Conservation (phyloP, 2,113 vertebrate species). For the Misgurnus mizolepis region DNA sequence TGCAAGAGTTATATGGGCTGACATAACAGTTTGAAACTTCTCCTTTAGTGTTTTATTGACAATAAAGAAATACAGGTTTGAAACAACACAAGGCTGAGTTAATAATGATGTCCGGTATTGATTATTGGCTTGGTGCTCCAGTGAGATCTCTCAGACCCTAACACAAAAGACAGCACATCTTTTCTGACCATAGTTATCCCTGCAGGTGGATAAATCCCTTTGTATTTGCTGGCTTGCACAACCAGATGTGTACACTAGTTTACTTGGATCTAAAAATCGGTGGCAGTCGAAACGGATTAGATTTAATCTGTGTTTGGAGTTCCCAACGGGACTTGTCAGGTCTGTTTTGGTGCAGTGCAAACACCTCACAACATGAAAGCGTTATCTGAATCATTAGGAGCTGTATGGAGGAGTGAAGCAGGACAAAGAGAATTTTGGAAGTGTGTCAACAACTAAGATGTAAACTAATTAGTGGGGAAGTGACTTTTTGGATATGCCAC, state of each 20-base stretch:
- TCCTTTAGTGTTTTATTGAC: too few species aligned
- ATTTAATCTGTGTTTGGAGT: conserved; percentile 21
- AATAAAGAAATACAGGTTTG: too few species aligned
- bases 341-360: conserved; percentile 16
- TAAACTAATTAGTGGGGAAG: conserved; percentile 14
- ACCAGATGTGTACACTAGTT: conserved; percentile 29
- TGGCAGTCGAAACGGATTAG: not conserved
- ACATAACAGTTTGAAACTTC: too few species aligned
- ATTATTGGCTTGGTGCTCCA: not conserved
- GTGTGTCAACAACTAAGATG: not conserved
- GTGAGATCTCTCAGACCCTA: not conserved
- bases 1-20: too few species aligned
- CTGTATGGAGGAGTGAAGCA: conserved; percentile 6
- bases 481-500: conserved; percentile 13
- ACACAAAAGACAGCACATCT: not conserved
- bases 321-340: not conserved
- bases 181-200: not conserved
- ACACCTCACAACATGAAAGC: conserved; percentile 23
- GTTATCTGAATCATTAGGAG: conserved; percentile 32
- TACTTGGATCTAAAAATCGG: conserved; percentile 30
- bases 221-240: conserved; percentile 19
- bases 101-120: not conserved
- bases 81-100: too few species aligned
- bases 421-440: conserved; percentile 5
- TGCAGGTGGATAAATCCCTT: not conserved